Base-by-base conservation (phyloP, 2,888 invertebrate genomes). In the Lasioglossum pauxillum region DNA sequence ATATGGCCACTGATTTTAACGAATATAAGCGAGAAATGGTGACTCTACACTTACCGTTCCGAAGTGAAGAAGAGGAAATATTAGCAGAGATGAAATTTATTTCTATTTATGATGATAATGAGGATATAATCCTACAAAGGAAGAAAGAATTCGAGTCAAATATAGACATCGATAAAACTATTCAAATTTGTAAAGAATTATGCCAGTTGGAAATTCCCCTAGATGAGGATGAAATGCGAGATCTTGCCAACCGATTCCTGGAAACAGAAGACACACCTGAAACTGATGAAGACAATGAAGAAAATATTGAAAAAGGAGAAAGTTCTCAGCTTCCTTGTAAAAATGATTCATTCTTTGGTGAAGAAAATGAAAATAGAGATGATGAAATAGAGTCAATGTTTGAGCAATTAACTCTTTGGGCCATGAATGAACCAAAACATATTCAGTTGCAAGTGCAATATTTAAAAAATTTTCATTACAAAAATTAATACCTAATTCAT, bases 381-480 rank as follows among this genome's bases (percentile, higher is more conserved):
- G 35, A 35, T 35, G 35, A 35, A 35, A 35, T 67, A 16, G 67
- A 35, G 7, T 35, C 67, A 67, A 67, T 67, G 67, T 67, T 67
- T 19, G 19, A 67, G 27, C 67, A 38, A 67, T 67, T 67, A 67
- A 19, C 38, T 38, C 67, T 67, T 67, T 67, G 67, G 67, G 38
- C 67, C 35, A 67, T 38, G 38, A 67, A 67, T 8, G 67, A 67
- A 67, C 67, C 67, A 10, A 67, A 67, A 23, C 23, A 67, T 19
- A 67, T 67, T 67, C 38, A 4, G 19, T 67, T 67, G 38, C 67
- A 67, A 67, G 67, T 67, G 67, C 67, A 67, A 23, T 67, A 35
- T 35, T 67, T 67, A 35, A 67, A 67, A 67, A 67, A 38, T 31
- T 0, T 67, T 38, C 67, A 67, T 67, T 38, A 67, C 35, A 67